Percentiles rank a stretch among this genome's conserved stretches.
Evolutionary conservation across 2,888 invertebrate genomes (phyloP).

Genomic region (Apamea sordens): DNA sequence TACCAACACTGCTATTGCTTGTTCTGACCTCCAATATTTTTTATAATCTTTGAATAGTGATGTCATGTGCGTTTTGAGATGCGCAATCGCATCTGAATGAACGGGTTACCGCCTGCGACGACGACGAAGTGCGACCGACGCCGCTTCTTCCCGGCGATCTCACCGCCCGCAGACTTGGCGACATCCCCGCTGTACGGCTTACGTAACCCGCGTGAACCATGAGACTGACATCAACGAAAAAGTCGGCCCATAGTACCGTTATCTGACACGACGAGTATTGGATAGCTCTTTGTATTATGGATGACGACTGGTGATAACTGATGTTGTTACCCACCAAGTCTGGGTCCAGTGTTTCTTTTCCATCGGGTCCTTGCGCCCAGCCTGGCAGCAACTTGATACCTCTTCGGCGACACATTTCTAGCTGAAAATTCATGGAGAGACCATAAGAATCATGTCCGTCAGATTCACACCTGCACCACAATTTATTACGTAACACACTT

Average conservation of each 20-base stretch:
- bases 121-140: neutral
- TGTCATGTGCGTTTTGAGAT: too few relatives aligned
- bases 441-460: neutral
- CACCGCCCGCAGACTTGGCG: neutral
- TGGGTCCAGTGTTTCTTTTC: conserved; percentile 31
- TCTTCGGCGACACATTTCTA: conserved; percentile 16
- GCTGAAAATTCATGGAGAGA: conserved; percentile 20
- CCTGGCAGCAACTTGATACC: conserved; percentile 21
- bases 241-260: neutral
- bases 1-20: too few relatives aligned
- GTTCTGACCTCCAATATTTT: too few relatives aligned
- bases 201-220: neutral
- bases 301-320: neutral
- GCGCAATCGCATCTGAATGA: too few relatives aligned
- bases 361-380: conserved; percentile 44
- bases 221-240: neutral
- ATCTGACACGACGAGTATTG: neutral
- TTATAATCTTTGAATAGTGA: too few relatives aligned
- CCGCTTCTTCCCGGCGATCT: neutral
- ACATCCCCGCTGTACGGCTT: neutral
- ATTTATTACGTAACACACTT: neutral
- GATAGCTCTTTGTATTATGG: neutral
- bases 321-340: conserved; percentile 17
- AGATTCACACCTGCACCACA: neutral
- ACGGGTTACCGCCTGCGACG: too few relatives aligned